Evolutionary conservation across 2,888 invertebrate genomes (phyloP).

Genomic region (Drosophila infuscata): DNA sequence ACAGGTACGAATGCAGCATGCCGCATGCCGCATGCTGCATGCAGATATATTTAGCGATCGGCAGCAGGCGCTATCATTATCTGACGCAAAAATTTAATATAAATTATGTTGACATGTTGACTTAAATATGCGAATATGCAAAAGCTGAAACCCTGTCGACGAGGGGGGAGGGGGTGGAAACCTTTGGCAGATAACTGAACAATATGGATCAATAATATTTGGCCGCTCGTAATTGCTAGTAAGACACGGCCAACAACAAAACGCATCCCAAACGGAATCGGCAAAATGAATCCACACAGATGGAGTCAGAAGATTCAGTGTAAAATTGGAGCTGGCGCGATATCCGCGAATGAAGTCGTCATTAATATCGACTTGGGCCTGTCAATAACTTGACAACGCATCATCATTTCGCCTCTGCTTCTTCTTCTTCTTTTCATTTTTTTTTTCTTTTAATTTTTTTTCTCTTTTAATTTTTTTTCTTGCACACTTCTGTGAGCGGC

Average conservation of each 20-base stretch:
- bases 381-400: constrained; percentile 80
- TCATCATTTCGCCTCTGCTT: constrained; percentile 60
- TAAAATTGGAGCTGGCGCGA: constrained; percentile 29
- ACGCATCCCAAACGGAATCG: constrained; percentile 31
- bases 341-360: constrained; percentile 76
- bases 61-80: constrained; percentile 81
- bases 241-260: constrained; percentile 65
- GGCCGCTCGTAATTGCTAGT: constrained; percentile 63
- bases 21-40: constrained; percentile 32
- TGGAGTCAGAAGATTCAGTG: not conserved
- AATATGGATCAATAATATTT: constrained; percentile 54
- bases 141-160: not conserved
- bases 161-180: too few species aligned
- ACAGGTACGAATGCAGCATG: constrained; percentile 18
- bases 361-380: constrained; percentile 78
- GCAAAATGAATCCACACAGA: constrained; percentile 13
- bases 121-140: constrained; percentile 67
- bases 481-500: constrained; percentile 47
- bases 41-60: constrained; percentile 53
- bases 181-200: constrained; percentile 35
- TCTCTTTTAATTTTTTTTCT: constrained; percentile 15
- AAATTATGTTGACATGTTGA: constrained; percentile 84
- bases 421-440: constrained; percentile 1
- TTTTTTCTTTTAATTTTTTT: constrained; percentile 9
- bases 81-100: constrained; percentile 83